A percentile compares a stretch with the other conserved stretches of the same genome.
Evolutionary conservation across 1,140 invertebrate genomes (phyloP).

Genomic region (Lepidurus packardi): DNA sequence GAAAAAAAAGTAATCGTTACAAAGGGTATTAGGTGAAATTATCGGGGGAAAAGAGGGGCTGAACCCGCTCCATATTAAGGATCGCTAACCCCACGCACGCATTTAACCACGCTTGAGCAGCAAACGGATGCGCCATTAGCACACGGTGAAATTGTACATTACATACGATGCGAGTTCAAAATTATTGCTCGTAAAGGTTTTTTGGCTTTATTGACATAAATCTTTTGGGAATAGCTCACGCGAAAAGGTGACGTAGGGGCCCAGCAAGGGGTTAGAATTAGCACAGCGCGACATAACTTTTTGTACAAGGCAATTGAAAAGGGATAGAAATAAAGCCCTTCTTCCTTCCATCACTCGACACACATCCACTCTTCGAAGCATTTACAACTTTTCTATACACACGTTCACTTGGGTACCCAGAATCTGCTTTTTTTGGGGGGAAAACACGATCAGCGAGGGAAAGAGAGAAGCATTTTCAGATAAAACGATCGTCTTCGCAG

Average conservation of each 20-base stretch:
- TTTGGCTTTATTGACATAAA: conserved; percentile 22
- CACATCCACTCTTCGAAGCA: background rate
- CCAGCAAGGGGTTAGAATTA: background rate
- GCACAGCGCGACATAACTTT: conserved; percentile 17
- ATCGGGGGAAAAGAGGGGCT: background rate
- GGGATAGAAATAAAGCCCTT: background rate
- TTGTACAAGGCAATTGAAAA: background rate
- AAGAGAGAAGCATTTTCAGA: too few relatives aligned
- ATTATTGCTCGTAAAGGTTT: background rate
- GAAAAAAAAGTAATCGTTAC: background rate
- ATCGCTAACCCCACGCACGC: background rate
- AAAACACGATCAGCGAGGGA: too few relatives aligned
- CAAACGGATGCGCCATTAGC: conserved; percentile 1
- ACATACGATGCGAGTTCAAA: background rate
- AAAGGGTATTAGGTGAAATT: background rate
- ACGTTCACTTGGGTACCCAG: background rate
- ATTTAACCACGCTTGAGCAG: background rate
- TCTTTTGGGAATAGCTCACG: conserved; percentile 6
- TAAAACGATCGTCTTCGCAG: too few relatives aligned
- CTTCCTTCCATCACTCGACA: background rate
- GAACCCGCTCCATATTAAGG: background rate
- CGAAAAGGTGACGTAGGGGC: conserved; percentile 13
- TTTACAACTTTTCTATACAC: background rate
- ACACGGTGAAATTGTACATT: background rate
- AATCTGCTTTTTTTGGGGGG: background rate